Evolutionary conservation across 2,113 vertebrate species (phyloP).

Genomic region (Ascaphus truei): DNA sequence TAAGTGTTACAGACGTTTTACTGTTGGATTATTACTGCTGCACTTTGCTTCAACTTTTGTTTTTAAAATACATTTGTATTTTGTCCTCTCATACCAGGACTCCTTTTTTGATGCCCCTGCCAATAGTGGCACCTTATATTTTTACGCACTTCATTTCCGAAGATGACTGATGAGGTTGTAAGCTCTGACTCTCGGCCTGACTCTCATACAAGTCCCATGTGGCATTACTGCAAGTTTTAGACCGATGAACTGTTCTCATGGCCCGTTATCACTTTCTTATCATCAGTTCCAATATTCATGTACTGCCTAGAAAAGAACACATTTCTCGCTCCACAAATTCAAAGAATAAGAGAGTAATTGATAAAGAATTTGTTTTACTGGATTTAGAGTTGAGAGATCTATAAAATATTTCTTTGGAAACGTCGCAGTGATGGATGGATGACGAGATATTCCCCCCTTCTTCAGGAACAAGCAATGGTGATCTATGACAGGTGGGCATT

Average conservation of each 20-base stretch:
- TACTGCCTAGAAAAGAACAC: conserved; percentile 6
- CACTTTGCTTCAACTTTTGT: no score
- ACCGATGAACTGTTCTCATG: conserved; percentile 3
- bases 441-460: no score
- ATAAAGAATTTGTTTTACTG: not conserved
- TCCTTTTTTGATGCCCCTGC: not conserved
- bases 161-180: not conserved
- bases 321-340: no score
- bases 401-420: no score
- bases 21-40: no score
- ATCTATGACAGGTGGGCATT: no score
- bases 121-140: not conserved
- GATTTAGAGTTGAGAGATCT: not conserved
- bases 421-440: no score
- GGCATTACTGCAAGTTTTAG: conserved; percentile 12
- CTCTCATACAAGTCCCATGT: not conserved
- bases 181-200: not conserved
- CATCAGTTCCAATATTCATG: conserved; percentile 18
- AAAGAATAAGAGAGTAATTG: not conserved
- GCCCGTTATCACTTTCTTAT: not conserved
- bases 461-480: no score
- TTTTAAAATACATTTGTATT: no score
- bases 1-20: no score
- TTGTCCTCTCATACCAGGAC: no score
- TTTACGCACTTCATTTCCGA: conserved; percentile 1